Evolutionary conservation across 2,113 vertebrate species (phyloP).

Genomic region (Tiliqua scincoides): DNA sequence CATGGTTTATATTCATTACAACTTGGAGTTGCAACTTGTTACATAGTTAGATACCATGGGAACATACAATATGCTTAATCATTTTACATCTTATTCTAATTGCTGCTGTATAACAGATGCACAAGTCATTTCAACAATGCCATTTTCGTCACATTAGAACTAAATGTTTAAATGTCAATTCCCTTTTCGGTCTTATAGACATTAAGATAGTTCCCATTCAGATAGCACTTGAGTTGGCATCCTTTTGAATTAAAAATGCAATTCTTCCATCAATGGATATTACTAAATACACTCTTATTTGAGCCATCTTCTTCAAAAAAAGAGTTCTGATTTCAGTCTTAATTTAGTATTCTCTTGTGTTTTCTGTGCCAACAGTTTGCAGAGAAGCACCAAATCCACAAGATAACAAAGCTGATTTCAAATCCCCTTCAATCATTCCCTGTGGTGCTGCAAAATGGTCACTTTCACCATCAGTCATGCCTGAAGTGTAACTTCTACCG

Average conservation of each 20-base stretch:
- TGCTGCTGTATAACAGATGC: not conserved
- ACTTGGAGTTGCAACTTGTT: not conserved
- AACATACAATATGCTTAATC: not conserved
- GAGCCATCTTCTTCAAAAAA: not conserved
- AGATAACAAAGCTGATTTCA: not conserved
- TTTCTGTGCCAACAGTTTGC: not conserved
- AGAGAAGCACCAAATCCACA: not conserved
- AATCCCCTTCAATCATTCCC: not conserved
- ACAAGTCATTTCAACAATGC: not conserved
- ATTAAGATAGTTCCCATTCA: not conserved
- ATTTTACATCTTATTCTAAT: not conserved
- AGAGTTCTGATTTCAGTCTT: not conserved
- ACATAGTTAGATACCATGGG: not conserved
- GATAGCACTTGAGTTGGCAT: not conserved
- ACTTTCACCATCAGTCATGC: not conserved
- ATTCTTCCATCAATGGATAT: not conserved
- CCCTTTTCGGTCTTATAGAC: not conserved
- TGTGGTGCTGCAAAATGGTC: not conserved
- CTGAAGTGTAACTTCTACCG: not conserved
- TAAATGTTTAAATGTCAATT: not conserved
- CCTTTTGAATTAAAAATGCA: not conserved
- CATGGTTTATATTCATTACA: not conserved
- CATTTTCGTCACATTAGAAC: not conserved
- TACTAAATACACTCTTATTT: not conserved
- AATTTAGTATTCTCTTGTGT: not conserved